A percentile compares a stretch with the other conserved stretches of the same genome.
phyloP scores from a whole-genome alignment of 2,113 vertebrate genomes.

The Eublepharis macularius region DNA sequence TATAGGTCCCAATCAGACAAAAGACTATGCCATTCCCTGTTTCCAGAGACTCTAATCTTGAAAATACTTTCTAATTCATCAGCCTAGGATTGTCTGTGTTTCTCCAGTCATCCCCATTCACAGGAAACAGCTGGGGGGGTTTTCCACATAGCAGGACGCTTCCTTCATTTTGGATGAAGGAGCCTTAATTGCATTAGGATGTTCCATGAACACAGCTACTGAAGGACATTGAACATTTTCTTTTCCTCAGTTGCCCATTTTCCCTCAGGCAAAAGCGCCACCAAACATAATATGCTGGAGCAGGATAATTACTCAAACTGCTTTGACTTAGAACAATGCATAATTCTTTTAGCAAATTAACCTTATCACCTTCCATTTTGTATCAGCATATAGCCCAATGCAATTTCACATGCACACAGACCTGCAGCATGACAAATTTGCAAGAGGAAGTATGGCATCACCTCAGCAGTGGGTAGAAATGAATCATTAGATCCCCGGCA shows the following conservation, averaged over 20 bases:
- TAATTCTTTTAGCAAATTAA: slow-evolving; percentile 1
- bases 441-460: not conserved
- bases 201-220: slow-evolving; percentile 29
- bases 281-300: not conserved
- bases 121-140: slow-evolving; percentile 6
- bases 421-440: not conserved
- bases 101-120: not conserved
- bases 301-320: not conserved
- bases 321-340: not conserved
- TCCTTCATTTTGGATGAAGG: slow-evolving; percentile 29
- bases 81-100: not conserved
- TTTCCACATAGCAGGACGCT: slow-evolving; percentile 24
- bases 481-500: slow-evolving; percentile 31
- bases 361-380: not conserved
- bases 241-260: not conserved
- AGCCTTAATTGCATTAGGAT: slow-evolving; percentile 39
- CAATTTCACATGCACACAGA: not conserved
- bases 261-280: slow-evolving; percentile 5
- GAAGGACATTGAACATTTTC: slow-evolving; percentile 10
- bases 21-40: not conserved
- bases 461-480: slow-evolving; percentile 28
- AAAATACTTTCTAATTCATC: slow-evolving; percentile 9
- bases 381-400: not conserved
- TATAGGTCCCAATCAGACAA: not conserved
- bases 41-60: not conserved